Percentiles rank a stretch among this genome's conserved stretches.
Conservation (phyloP, 2,797 vertebrate genomes). For the Ciconia nigra region DNA sequence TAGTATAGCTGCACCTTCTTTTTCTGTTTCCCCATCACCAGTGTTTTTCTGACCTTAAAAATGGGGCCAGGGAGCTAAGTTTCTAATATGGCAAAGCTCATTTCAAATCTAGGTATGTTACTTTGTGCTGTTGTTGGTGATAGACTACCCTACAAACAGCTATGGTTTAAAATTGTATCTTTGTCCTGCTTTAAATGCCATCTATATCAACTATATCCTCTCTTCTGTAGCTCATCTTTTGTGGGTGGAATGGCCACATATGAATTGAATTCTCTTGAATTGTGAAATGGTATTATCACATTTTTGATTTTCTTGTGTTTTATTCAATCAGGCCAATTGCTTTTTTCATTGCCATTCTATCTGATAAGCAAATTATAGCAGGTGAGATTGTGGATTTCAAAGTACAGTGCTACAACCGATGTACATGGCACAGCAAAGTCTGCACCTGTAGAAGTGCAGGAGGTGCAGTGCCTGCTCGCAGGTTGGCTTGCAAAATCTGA, state of each 20-base stretch:
- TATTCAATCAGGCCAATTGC: neutral
- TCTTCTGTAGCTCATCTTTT: neutral
- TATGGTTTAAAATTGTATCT: neutral
- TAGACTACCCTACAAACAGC: neutral
- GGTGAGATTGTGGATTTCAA: neutral
- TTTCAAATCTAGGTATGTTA: neutral
- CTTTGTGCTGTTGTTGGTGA: neutral
- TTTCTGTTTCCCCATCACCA: neutral
- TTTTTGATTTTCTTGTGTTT: neutral
- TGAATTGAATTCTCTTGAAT: neutral
- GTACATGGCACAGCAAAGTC: neutral
- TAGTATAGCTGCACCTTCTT: neutral
- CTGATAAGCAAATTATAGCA: neutral
- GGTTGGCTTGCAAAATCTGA: neutral
- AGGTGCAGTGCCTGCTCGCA: neutral
- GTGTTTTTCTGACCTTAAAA: neutral
- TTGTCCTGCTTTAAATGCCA: neutral
- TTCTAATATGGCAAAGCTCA: neutral
- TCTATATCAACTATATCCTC: fast-evolving
- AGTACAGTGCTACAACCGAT: fast-evolving
- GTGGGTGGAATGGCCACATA: neutral
- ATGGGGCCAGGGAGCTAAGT: neutral
- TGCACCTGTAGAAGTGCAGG: neutral
- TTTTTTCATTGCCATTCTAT: neutral
- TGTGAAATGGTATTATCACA: fast-evolving